Conservation (phyloP, 2,113 vertebrate species). For the Pseudopipra pipra region DNA sequence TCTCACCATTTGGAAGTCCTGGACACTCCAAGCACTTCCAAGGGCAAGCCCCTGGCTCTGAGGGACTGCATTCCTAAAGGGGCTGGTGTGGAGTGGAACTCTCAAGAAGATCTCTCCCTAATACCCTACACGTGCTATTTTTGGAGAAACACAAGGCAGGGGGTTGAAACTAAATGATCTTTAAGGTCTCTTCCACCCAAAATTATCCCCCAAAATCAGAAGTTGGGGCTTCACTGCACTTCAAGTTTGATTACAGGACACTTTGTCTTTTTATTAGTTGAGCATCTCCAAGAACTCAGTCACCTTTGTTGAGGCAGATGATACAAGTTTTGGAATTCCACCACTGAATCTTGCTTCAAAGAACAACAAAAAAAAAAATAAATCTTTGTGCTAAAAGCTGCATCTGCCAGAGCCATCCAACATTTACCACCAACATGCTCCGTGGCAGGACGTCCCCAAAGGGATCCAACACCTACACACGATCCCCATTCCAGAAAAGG, state of each 20-base stretch:
- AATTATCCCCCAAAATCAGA: neutral
- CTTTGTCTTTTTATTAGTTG: neutral
- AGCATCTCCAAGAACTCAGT: fast-evolving
- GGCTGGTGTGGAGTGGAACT: neutral
- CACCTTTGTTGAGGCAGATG: neutral
- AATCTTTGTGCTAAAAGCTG: neutral
- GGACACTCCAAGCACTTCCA: neutral
- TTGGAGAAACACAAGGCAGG: neutral
- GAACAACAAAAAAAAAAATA: neutral
- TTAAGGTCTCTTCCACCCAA: neutral
- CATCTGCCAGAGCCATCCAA: neutral
- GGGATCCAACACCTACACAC: neutral
- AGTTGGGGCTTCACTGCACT: neutral
- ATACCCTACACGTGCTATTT: fast-evolving
- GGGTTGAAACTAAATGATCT: neutral
- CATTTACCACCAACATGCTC: neutral
- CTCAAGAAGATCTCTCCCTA: neutral
- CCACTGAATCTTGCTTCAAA: neutral
- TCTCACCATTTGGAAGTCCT: neutral
- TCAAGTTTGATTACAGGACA: neutral
- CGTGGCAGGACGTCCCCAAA: neutral
- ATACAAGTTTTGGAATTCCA: neutral
- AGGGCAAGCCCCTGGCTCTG: neutral
- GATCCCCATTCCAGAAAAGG: neutral
- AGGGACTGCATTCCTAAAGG: neutral